Conservation (phyloP, 2,888 invertebrate genomes). For the Oasisia sp. region DNA sequence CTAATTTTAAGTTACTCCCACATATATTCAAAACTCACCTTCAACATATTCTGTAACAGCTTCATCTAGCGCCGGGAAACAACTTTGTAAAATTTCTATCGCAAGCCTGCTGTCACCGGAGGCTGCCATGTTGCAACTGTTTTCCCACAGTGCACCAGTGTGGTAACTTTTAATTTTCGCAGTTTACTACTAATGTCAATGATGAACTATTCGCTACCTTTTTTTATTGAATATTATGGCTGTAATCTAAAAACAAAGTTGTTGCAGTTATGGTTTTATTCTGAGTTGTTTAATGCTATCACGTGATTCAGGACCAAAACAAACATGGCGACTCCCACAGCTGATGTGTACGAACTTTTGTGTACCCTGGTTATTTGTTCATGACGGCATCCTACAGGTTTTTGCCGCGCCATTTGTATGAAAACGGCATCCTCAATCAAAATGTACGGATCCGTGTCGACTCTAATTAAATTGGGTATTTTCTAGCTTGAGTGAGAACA, state of each 20-base stretch:
- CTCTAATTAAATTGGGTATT: background rate
- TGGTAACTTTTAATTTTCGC: background rate
- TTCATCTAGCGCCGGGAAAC: constrained; percentile 38
- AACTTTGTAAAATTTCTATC: constrained; percentile 28
- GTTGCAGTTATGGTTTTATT: background rate
- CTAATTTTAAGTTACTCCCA: background rate
- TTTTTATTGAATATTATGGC: background rate
- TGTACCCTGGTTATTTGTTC: background rate
- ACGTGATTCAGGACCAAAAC: constrained; percentile 14
- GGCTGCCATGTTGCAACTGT: constrained; percentile 37
- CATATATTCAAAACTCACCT: constrained; percentile 27
- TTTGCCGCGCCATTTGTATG: background rate
- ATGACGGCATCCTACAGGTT: background rate
- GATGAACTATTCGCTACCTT: background rate
- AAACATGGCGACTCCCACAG: constrained; percentile 30
- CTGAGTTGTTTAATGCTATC: background rate
- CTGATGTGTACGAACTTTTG: background rate
- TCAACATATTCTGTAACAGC: constrained; percentile 30
- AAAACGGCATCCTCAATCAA: background rate
- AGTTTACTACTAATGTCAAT: background rate
- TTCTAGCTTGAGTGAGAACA: too few relatives aligned
- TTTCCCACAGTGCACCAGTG: constrained; percentile 25
- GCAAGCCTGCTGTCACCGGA: constrained; percentile 18
- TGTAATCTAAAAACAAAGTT: background rate
- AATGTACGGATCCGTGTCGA: background rate